A percentile compares a stretch with the other conserved stretches of the same genome.
Evolutionary conservation across 1,140 invertebrate genomes (phyloP).

Genomic region (Pogonomyrmex californicus): DNA sequence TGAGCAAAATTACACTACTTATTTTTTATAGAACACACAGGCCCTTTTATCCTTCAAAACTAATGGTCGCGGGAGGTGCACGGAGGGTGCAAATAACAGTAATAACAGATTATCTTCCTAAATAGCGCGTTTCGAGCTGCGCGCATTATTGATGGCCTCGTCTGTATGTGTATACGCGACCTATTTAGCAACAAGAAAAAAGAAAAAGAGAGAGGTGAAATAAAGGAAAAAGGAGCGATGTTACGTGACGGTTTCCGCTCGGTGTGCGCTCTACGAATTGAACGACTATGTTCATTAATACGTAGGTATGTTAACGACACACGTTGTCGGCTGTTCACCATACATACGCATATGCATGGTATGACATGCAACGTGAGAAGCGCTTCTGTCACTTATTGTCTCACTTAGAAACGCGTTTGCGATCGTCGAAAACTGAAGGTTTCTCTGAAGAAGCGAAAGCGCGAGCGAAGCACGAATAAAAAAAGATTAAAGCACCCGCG

Average conservation of each 20-base stretch:
- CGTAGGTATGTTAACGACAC: constrained; percentile 60
- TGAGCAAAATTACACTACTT: constrained; percentile 15
- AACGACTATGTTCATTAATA: constrained; percentile 66
- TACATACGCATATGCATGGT: not conserved
- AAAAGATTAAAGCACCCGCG: not conserved
- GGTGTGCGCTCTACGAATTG: not conserved
- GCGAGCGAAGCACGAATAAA: not conserved
- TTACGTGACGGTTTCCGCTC: constrained; percentile 64
- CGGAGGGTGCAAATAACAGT: not conserved
- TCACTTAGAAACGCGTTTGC: constrained; percentile 2
- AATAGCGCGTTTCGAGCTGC: not conserved
- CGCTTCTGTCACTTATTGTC: not conserved
- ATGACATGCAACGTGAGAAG: constrained; percentile 7
- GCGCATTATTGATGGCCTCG: not conserved
- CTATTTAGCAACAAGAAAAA: constrained; percentile 42
- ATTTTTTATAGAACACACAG: not conserved
- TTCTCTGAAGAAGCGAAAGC: not conserved
- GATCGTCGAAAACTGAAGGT: not conserved
- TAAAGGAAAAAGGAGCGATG: constrained; percentile 29
- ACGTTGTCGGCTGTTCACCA: constrained; percentile 64
- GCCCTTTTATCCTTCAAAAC: not conserved
- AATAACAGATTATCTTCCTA: constrained; percentile 36
- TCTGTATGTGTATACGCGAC: constrained; percentile 17
- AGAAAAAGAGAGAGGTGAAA: not conserved
- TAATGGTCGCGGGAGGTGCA: not conserved